Base-by-base conservation (phyloP, 2,797 vertebrate genomes). In the Sebastolobus altivelis region DNA sequence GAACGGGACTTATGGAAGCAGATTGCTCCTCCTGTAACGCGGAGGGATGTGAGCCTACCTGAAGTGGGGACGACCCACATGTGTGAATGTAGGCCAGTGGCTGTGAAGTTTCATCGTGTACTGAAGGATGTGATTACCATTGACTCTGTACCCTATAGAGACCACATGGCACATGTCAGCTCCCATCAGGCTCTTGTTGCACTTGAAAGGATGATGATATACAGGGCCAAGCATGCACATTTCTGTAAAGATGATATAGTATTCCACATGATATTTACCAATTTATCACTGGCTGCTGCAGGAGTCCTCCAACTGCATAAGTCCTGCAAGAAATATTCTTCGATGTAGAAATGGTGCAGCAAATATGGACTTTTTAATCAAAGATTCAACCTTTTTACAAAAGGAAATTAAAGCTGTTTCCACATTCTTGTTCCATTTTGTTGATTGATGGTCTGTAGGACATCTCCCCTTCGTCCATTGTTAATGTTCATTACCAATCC, bases 21-120 rank as follows among this genome's bases (percentile, higher is more conserved):
- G 49, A 58, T 40, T 60, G 40, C 16, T 78, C 3, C 13, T 77
- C 63, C 61, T 54, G 55, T 35, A 49, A 16, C 22, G n/a, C 38
- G 38, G 61, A 33, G 29, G 56, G 68, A 81, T 56, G 43, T 59
- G 29, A 75, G 76, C 75, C 60, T 52, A 67, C 88, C 85, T 90
- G 75, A 86, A 71, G 85, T 37, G 77, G 58, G 4, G 46, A 55
- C 4, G 84, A 88, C 89, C 92, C 74, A 89, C 58, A 5, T 55
- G 52, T 55, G 52, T 22, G 52, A 61, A 79, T 83, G 35, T 80
- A 82, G 83, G 87, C 72, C 82, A 76, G 46, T 14, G 49, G 29
- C 71, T 73, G 77, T 5, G 38, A 68, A 65, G 75, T 31, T 1
- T 74, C 74, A 65, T 40, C 25, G 2, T 62, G 60, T 9, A 68